A percentile compares a stretch with the other conserved stretches of the same genome.
phyloP scores from a whole-genome alignment of 2,797 vertebrate genomes.

The Phoebastria nigripes region DNA sequence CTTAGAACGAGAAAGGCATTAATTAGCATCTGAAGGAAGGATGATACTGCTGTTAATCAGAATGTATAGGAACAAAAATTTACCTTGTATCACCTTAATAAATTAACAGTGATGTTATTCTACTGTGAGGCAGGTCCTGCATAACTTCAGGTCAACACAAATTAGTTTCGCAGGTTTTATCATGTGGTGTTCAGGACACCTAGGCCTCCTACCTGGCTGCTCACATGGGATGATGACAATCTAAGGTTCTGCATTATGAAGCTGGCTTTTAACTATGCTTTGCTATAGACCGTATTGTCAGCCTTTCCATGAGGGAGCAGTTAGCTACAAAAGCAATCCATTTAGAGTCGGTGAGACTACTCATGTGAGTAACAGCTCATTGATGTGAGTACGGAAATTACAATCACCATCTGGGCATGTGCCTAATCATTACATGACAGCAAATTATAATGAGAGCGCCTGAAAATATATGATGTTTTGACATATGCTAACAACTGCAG shows the following conservation, averaged over 20 bases:
- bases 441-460: neutral
- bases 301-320: neutral
- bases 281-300: neutral
- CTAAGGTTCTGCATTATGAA: neutral
- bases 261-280: neutral
- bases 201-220: neutral
- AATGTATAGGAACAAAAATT: neutral
- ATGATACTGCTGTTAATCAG: neutral
- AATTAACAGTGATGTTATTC: neutral
- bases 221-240: neutral
- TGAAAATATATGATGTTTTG: neutral
- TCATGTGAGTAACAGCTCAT: conserved; percentile 16
- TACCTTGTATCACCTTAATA: neutral
- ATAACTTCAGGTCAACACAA: neutral
- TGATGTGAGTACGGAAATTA: conserved; percentile 20
- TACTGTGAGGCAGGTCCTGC: neutral
- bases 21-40: conserved; percentile 37
- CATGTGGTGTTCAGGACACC: neutral
- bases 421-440: neutral
- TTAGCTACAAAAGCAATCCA: neutral
- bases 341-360: neutral
- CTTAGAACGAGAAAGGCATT: conserved; percentile 54
- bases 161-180: neutral
- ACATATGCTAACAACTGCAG: neutral
- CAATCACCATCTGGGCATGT: conserved; percentile 11